phyloP scores from a whole-genome alignment of 2,797 vertebrate genomes.

The Octomys mimax region DNA sequence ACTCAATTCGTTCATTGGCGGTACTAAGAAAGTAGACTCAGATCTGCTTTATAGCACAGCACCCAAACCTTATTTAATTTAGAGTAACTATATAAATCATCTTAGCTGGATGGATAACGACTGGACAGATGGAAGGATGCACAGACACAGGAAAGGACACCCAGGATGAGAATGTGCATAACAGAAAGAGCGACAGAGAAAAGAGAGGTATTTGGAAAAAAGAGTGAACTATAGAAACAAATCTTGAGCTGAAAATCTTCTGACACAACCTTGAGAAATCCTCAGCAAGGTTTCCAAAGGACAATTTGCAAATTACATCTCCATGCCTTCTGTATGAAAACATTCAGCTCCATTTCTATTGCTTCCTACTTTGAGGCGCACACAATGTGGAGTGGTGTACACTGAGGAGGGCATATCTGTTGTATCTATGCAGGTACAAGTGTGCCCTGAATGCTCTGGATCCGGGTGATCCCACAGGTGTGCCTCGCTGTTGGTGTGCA shows the following conservation, averaged over 20 bases:
- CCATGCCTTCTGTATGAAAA: not conserved
- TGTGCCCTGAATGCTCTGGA: not conserved
- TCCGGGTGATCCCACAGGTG: not conserved
- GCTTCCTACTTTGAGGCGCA: not conserved
- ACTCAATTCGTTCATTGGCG: not conserved
- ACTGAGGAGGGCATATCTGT: not conserved
- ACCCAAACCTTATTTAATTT: not conserved
- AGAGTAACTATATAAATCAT: not conserved
- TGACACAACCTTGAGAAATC: conserved; percentile 24
- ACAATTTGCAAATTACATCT: conserved; percentile 33
- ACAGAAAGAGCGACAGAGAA: not conserved
- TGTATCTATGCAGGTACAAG: not conserved
- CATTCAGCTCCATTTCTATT: not conserved
- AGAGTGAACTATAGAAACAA: not conserved
- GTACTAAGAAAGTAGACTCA: not conserved
- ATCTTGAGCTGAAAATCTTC: conserved; percentile 31
- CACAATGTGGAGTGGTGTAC: accelerated
- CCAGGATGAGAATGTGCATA: conserved; percentile 12
- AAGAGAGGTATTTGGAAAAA: conserved; percentile 22
- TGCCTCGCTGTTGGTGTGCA: not conserved
- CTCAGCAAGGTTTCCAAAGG: conserved; percentile 57
- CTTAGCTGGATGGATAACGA: not conserved
- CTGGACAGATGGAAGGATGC: not conserved
- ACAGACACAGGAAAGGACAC: not conserved
- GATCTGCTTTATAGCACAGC: not conserved